These are phyloP conservation scores for Tyto alba DNA, from an alignment of 2,113 vertebrate species.

Conservation along the genomic window DNA sequence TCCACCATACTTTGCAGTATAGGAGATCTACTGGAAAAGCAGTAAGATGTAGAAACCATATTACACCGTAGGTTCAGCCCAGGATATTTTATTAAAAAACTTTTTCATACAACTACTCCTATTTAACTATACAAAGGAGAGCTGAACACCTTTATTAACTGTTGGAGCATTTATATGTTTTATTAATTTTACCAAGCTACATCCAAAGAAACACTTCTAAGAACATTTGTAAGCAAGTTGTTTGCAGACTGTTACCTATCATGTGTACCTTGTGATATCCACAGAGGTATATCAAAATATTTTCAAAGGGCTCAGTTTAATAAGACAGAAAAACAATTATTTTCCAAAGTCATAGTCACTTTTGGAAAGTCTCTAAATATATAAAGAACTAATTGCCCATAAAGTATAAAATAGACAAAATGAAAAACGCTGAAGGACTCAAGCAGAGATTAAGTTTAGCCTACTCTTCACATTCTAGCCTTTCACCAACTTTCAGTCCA, in stretches of 20 bases:
- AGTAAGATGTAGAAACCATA: neutral
- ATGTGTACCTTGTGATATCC: neutral
- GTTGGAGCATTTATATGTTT: neutral
- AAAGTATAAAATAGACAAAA: neutral
- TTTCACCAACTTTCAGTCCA: neutral
- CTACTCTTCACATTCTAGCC: neutral
- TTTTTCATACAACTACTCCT: neutral
- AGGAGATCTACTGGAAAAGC: neutral
- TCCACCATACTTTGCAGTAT: neutral
- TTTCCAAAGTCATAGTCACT: neutral
- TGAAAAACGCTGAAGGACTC: neutral
- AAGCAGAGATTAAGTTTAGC: neutral
- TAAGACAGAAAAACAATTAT: neutral
- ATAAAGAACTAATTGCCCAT: neutral
- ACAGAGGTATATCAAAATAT: neutral
- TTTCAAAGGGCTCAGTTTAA: neutral
- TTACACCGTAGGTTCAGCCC: neutral
- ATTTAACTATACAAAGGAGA: neutral
- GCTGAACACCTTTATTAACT: neutral
- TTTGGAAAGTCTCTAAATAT: neutral
- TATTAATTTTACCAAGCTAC: neutral
- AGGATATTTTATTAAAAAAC: neutral
- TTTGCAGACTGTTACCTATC: rapidly evolving
- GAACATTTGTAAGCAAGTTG: neutral
- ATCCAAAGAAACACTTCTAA: neutral